phyloP scores from a whole-genome alignment of 1,140 invertebrate genomes.

The Rhagoletis pomonella region DNA sequence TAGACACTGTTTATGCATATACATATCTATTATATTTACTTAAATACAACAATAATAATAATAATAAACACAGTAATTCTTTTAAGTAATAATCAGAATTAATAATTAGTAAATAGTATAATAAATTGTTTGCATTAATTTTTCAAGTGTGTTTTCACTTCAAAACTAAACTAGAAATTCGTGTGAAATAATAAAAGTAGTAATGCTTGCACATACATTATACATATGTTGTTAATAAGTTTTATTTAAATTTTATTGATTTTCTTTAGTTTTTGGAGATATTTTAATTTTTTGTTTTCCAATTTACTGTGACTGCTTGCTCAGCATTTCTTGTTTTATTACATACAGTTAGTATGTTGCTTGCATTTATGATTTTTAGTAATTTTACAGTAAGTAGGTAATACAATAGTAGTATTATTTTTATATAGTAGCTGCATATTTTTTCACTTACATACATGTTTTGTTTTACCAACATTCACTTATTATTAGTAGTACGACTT shows the following conservation, averaged over 20 bases:
- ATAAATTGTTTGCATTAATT: slow-evolving; percentile 26
- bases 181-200: slow-evolving; percentile 33
- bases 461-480: slow-evolving; percentile 37
- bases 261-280: neutral
- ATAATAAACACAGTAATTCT: slow-evolving; percentile 50
- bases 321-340: neutral
- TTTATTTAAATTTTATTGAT: slow-evolving; percentile 17
- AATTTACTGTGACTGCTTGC: neutral
- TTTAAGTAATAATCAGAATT: slow-evolving; percentile 51
- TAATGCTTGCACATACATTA: slow-evolving; percentile 40
- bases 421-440: slow-evolving; percentile 41
- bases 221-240: neutral
- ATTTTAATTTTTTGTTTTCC: slow-evolving; percentile 14
- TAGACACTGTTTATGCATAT: slow-evolving; percentile 43
- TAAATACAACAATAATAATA: slow-evolving; percentile 38
- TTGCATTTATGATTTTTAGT: neutral
- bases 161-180: slow-evolving; percentile 18
- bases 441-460: slow-evolving; percentile 41
- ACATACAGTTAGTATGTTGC: neutral
- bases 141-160: neutral
- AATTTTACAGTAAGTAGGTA: slow-evolving; percentile 41
- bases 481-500: slow-evolving; percentile 27
- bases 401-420: slow-evolving; percentile 28
- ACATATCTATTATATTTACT: slow-evolving; percentile 38
- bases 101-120: slow-evolving; percentile 35